A percentile compares a stretch with the other conserved stretches of the same genome.
phyloP scores from a whole-genome alignment of 2,113 vertebrate species.

The Plecturocebus donacophilus region DNA sequence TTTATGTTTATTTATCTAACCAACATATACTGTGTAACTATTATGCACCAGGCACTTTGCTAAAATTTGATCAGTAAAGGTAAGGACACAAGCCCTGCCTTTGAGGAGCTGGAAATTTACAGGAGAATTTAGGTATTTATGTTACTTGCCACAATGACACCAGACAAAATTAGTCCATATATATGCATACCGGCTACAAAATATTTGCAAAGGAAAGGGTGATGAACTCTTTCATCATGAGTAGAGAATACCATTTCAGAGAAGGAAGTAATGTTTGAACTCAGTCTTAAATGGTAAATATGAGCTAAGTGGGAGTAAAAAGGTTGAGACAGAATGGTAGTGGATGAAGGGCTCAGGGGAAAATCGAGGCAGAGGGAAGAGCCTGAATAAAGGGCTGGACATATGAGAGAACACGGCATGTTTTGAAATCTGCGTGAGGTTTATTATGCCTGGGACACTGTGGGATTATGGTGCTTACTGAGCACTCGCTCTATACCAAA shows the following conservation, averaged over 20 bases:
- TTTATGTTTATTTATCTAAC: background rate
- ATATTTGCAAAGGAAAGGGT: background rate
- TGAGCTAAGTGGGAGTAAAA: background rate
- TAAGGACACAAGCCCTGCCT: background rate
- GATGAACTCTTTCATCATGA: background rate
- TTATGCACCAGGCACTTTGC: background rate
- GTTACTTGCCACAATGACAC: background rate
- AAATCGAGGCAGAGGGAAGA: background rate
- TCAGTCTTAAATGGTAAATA: background rate
- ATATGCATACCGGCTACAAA: background rate
- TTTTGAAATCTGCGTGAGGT: background rate
- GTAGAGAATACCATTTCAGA: background rate
- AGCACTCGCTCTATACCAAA: background rate
- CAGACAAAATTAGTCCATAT: background rate
- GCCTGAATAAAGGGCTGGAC: background rate
- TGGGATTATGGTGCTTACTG: background rate
- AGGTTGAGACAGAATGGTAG: background rate
- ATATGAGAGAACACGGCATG: background rate
- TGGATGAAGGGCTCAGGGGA: background rate
- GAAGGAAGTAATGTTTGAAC: background rate
- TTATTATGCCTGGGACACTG: background rate
- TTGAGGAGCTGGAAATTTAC: background rate
- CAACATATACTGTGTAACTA: background rate
- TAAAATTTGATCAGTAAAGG: background rate
- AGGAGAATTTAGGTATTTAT: background rate